Evolutionary conservation across 1,140 invertebrate species (phyloP), one percentile per base, ranked within the genome.

Genomic region (Oreohelix idahoensis): DNA sequence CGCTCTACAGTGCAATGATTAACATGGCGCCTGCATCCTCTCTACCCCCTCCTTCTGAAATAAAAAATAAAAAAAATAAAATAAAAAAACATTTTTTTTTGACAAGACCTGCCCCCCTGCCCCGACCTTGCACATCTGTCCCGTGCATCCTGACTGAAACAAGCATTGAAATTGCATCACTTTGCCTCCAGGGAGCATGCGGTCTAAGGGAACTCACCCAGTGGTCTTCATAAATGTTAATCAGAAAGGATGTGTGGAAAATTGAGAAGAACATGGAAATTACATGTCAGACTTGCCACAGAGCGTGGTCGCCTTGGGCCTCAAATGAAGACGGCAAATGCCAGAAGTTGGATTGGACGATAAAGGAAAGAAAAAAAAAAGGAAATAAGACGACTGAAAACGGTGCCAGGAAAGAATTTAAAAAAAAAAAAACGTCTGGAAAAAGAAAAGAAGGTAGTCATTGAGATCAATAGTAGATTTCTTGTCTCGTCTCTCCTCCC

Each of bases 261-360:
- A 58, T 58, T 58, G 51, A 58, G 51, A 58, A 26, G 51, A 58
- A 58, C 51, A 58, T 58, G 51, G 51, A 58, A 58, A 58, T 58
- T 58, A 26, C 51, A 11, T 58, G 51, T 58, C 51, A 58, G 51
- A 58, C 51, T 17, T 26, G 10, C 20, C 15, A 17, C 17, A 2
- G 51, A 17, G 26, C 8, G 26, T 11, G 26, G 10, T 23, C 51
- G 51, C 51, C 51, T 58, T 23, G 23, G 51, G 15, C 26, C 51
- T 58, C 15, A 58, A 58, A 26, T 58, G 51, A 58, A 58, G 51
- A 58, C 51, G 20, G 51, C 51, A 58, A 23, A 20, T 23, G 51
- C 15, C 51, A 58, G 20, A 26, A 15, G 51, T 58, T 23, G 4
- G 23, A 58, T 11, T 11, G 51, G 2, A 26, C 2, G 26, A 58